phyloP scores from a whole-genome alignment of 2,888 invertebrate genomes.

The Capitulum mitella region DNA sequence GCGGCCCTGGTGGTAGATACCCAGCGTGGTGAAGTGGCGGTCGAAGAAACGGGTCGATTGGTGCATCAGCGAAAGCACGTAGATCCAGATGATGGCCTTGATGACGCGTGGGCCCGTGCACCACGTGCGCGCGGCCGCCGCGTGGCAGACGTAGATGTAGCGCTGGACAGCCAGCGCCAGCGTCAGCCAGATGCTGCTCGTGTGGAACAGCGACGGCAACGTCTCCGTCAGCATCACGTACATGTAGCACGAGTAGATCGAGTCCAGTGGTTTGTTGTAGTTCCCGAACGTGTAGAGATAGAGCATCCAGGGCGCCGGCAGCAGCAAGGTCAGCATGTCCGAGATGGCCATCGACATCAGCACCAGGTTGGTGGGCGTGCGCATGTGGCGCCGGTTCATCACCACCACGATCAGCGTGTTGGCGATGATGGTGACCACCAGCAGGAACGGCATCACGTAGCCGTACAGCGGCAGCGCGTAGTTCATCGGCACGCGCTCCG shows the following conservation, averaged over 20 bases:
- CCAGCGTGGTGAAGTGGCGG: slow-evolving; percentile 24
- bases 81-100: slow-evolving; percentile 69
- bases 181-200: slow-evolving; percentile 89
- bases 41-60: slow-evolving; percentile 61
- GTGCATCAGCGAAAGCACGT: slow-evolving; percentile 67
- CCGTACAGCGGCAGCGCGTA: slow-evolving; percentile 65
- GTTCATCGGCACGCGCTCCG: slow-evolving; percentile 57
- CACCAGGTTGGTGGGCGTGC: slow-evolving; percentile 84
- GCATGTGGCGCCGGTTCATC: slow-evolving; percentile 80
- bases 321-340: slow-evolving; percentile 84
- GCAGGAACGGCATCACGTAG: slow-evolving; percentile 72
- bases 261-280: slow-evolving; percentile 71
- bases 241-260: slow-evolving; percentile 66
- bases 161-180: slow-evolving; percentile 82
- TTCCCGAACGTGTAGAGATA: slow-evolving; percentile 87
- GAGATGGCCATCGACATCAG: slow-evolving; percentile 93
- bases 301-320: slow-evolving; percentile 83
- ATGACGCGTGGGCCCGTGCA: slow-evolving; percentile 61
- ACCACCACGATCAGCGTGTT: slow-evolving; percentile 87
- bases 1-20: neutral
- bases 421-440: slow-evolving; percentile 78
- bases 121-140: slow-evolving; percentile 72
- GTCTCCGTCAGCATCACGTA: slow-evolving; percentile 55
- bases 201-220: slow-evolving; percentile 84
- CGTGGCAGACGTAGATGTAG: slow-evolving; percentile 91